A percentile compares a stretch with the other conserved stretches of the same genome.
Conservation (phyloP, 2,888 invertebrate genomes). For the Ypsolopha sequella region DNA sequence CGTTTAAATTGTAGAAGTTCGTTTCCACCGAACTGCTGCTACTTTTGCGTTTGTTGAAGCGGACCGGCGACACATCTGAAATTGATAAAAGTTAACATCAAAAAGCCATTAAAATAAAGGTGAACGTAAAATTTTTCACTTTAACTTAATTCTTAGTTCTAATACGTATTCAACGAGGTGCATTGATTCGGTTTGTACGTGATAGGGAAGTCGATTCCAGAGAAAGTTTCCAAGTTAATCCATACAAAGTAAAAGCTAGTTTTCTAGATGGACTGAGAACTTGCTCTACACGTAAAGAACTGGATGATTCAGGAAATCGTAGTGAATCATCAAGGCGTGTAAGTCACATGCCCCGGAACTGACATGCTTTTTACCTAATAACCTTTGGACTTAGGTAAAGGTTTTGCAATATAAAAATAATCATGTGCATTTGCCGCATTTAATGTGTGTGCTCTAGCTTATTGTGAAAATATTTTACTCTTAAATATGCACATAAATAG, state of each 20-base stretch:
- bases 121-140: neutral
- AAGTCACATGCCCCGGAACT: neutral
- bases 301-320: neutral
- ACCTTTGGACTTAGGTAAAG: too few species aligned
- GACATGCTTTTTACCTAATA: too few species aligned
- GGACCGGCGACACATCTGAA: conserved; percentile 75
- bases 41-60: conserved; percentile 73
- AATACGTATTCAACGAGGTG: conserved; percentile 1
- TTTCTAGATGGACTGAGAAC: neutral
- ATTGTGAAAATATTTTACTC: too few species aligned
- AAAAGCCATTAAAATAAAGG: too few species aligned
- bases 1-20: conserved; percentile 76
- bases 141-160: neutral
- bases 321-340: neutral
- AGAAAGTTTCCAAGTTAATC: neutral
- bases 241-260: neutral
- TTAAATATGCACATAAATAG: too few species aligned
- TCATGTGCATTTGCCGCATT: too few species aligned
- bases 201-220: conserved; percentile 1
- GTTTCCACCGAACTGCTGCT: conserved; percentile 75
- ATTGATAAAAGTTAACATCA: conserved; percentile 13
- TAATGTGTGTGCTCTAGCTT: too few species aligned
- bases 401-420: too few species aligned
- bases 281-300: neutral
- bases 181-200: neutral